Conservation (phyloP, 2,113 vertebrate species). For the Lagopus leucura region DNA sequence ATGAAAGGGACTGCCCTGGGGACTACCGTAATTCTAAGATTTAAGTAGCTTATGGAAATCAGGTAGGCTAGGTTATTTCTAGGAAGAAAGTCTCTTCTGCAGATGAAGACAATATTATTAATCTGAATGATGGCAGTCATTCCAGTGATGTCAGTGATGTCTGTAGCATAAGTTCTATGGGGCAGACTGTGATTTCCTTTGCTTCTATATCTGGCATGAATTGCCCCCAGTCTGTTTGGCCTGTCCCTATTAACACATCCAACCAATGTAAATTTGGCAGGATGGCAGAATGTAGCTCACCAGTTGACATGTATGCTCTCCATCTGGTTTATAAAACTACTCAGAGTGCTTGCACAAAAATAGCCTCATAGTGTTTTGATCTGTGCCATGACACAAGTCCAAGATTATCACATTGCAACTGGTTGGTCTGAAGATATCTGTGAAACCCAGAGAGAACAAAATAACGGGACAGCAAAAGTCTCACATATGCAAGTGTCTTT, state of each 20-base stretch:
- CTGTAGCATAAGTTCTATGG: neutral
- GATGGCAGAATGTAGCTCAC: neutral
- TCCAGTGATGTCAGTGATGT: neutral
- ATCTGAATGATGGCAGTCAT: neutral
- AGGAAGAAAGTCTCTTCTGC: neutral
- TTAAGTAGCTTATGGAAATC: neutral
- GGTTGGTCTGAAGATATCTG: neutral
- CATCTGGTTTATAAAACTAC: neutral
- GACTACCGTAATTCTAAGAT: neutral
- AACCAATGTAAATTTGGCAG: neutral
- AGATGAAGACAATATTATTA: neutral
- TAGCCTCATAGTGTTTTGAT: slow-evolving; percentile 1
- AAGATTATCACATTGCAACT: neutral
- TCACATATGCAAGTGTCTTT: neutral
- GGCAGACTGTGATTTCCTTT: neutral
- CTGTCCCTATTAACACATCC: neutral
- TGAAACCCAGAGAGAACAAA: neutral
- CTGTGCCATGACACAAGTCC: neutral
- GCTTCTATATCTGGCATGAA: neutral
- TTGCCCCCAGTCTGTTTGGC: neutral
- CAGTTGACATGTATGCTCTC: neutral
- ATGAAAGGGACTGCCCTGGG: neutral
- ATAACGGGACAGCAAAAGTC: neutral
- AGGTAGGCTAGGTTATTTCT: neutral
- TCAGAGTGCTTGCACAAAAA: neutral